These are phyloP conservation scores for Pheosia tremula DNA, from an alignment of 2,888 invertebrate genomes.

Conservation along the genomic window DNA sequence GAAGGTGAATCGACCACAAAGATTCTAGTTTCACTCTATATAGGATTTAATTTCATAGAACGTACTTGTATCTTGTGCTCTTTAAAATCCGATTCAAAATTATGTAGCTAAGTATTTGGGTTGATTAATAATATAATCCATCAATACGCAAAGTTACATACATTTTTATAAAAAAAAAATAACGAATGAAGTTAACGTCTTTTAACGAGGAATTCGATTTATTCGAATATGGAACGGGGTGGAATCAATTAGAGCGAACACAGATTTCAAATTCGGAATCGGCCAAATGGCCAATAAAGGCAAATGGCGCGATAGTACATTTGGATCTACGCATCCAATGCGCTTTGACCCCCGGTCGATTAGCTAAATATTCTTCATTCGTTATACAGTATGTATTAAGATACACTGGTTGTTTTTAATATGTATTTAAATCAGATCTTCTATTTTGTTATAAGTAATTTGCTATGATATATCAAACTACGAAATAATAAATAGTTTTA, in stretches of 20 bases:
- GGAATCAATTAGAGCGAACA: conserved; percentile 71
- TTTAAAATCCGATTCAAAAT: no score
- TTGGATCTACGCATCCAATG: conserved; percentile 51
- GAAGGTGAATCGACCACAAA: no score
- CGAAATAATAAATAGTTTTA: no score
- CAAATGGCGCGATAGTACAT: conserved; percentile 71
- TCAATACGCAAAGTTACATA: background rate
- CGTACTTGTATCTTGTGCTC: no score
- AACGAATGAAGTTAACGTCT: conserved; percentile 20
- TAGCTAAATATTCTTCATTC: conserved; percentile 16
- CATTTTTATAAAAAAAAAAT: conserved; percentile 15
- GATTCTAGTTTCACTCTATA: no score
- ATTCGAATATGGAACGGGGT: conserved; percentile 58
- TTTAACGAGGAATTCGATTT: conserved; percentile 49
- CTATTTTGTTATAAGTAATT: no score
- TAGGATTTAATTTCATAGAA: no score
- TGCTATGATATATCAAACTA: no score
- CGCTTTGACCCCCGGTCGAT: conserved; percentile 45
- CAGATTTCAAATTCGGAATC: conserved; percentile 64
- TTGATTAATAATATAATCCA: conserved; percentile 13
- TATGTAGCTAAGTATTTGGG: no score
- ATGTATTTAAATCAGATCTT: no score
- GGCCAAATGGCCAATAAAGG: conserved; percentile 77
- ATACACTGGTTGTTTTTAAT: background rate
- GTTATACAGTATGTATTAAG: conserved; percentile 9